These are phyloP conservation scores for Alosa sapidissima DNA, from an alignment of 2,797 vertebrate genomes.

Conservation along the genomic window DNA sequence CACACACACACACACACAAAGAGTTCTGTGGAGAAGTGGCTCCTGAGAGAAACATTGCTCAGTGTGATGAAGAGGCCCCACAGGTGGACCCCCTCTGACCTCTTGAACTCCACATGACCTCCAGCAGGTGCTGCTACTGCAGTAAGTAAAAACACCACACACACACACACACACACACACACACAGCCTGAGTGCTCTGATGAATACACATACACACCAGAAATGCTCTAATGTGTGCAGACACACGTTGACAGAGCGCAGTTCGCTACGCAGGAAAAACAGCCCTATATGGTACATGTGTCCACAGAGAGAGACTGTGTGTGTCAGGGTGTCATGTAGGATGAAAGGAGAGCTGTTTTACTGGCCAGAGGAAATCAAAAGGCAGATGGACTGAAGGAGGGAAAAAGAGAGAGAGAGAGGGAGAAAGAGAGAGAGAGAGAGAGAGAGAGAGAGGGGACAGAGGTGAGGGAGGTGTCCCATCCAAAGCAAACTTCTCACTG, in stretches of 20 bases:
- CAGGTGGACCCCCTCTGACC: conserved; percentile 7
- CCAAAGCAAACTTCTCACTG: background rate
- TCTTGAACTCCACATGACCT: conserved; percentile 29
- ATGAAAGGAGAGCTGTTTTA: background rate
- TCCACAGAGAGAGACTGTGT: background rate
- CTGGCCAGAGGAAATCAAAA: background rate
- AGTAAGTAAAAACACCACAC: conserved; percentile 37
- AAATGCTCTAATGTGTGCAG: background rate
- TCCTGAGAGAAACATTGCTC: background rate
- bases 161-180: conserved; percentile 39
- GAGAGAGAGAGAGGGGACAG: background rate
- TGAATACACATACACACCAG: background rate
- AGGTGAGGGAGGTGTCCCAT: background rate
- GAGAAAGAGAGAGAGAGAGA: background rate
- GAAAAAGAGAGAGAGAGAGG: background rate
- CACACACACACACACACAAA: background rate
- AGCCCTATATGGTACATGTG: background rate
- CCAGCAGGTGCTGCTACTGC: conserved; percentile 42
- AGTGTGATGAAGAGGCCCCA: background rate
- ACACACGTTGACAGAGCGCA: background rate
- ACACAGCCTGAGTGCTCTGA: background rate
- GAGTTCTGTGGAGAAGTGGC: background rate
- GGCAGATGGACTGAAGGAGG: background rate
- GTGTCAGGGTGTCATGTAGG: background rate
- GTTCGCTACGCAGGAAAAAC: background rate